These are phyloP conservation scores for Drosophila virilis DNA, from an alignment of 1,140 invertebrate genomes.

Conservation along the genomic window DNA sequence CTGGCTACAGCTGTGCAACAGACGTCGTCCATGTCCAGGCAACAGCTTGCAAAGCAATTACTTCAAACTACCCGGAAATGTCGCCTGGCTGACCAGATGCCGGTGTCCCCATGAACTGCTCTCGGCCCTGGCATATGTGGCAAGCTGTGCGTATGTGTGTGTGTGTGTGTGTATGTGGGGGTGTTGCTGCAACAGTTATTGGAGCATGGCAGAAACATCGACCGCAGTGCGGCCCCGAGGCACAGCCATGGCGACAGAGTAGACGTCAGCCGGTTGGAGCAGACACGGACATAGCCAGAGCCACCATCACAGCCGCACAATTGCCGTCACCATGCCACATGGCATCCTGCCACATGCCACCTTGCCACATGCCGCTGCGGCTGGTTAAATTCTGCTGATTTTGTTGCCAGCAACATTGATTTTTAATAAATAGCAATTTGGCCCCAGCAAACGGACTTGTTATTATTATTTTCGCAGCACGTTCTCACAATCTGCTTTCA, in stretches of 20 bases:
- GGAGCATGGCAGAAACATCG: conserved; percentile 57
- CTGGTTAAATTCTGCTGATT: conserved; percentile 77
- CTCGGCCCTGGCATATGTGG: conserved; percentile 23
- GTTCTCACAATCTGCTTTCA: conserved; percentile 43
- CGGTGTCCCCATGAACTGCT: conserved; percentile 3
- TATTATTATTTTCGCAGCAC: conserved; percentile 75
- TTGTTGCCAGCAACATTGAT: conserved; percentile 68
- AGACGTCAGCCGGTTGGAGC: conserved; percentile 36
- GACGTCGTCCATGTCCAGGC: conserved; percentile 48
- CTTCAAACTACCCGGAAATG: conserved; percentile 81
- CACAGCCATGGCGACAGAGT: conserved; percentile 10
- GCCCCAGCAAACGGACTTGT: conserved; percentile 63
- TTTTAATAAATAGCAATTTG: conserved; percentile 81
- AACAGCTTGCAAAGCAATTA: conserved; percentile 80
- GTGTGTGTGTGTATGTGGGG: conserved; percentile 7
- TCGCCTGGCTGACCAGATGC: conserved; percentile 62
- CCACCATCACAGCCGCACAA: conserved; percentile 2
- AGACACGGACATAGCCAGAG: conserved; percentile 7
- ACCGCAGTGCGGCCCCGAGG: conserved; percentile 35
- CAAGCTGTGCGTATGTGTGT: conserved; percentile 9
- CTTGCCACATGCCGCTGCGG: conserved; percentile 36
- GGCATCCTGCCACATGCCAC: neutral
- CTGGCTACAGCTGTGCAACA: conserved; percentile 36
- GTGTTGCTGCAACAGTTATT: conserved; percentile 63
- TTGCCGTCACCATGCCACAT: conserved; percentile 17